A percentile compares a stretch with the other conserved stretches of the same genome.
phyloP scores from a whole-genome alignment of 2,797 vertebrate species.

The Anguilla megastoma region DNA sequence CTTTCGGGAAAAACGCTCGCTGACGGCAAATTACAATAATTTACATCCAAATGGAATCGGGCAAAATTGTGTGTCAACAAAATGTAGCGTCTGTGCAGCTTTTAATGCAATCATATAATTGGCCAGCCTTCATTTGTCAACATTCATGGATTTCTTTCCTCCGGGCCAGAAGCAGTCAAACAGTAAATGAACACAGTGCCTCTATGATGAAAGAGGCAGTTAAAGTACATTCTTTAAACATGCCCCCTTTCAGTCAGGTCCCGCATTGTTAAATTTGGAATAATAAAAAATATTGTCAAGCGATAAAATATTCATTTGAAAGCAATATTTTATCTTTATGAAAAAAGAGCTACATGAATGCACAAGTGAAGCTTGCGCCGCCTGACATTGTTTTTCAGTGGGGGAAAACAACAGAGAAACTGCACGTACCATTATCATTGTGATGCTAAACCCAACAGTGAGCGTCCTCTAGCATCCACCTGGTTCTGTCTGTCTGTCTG shows the following conservation, averaged over 20 bases:
- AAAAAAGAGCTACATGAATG: neutral
- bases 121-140: conserved; percentile 17
- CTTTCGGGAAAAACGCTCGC: neutral
- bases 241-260: neutral
- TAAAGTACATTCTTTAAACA: neutral
- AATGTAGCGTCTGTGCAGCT: neutral
- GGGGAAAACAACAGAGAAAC: neutral
- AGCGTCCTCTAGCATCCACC: neutral
- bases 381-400: neutral
- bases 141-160: neutral
- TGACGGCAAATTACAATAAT: conserved; percentile 5
- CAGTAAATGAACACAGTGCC: neutral
- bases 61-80: conserved; percentile 16
- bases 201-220: neutral
- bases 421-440: neutral
- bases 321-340: neutral
- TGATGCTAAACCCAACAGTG: neutral
- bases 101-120: conserved; percentile 23
- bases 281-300: neutral
- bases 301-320: neutral
- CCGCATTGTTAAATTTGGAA: neutral
- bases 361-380: neutral
- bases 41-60: conserved; percentile 10
- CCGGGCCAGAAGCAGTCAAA: neutral
- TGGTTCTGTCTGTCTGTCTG: neutral